phyloP scores from a whole-genome alignment of 1,140 invertebrate species.

The Calliopsis andreniformis region DNA sequence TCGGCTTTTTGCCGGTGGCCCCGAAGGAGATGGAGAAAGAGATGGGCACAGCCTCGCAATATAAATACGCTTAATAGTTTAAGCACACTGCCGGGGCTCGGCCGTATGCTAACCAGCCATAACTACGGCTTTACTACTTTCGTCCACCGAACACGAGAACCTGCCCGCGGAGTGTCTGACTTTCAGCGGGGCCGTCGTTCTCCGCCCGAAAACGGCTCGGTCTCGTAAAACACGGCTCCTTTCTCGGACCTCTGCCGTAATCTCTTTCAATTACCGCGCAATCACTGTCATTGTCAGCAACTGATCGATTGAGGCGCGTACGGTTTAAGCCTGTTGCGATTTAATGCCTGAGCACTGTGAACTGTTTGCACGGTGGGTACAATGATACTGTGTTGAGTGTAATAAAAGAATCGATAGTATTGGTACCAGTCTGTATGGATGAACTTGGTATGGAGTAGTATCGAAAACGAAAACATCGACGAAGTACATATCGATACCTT shows the following conservation, averaged over 20 bases:
- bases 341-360: neutral
- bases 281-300: conserved; percentile 41
- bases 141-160: conserved; percentile 57
- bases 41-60: conserved; percentile 77
- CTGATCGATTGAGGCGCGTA: conserved; percentile 3
- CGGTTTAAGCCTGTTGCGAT: neutral
- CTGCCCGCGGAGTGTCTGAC: conserved; percentile 22
- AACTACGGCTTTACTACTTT: conserved; percentile 80
- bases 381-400: neutral
- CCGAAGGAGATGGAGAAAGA: conserved; percentile 54
- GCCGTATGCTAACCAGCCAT: conserved; percentile 80
- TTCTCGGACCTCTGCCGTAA: neutral
- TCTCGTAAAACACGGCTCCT: conserved; percentile 17
- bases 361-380: neutral
- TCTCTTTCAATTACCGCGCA: conserved; percentile 30
- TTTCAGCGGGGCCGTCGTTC: conserved; percentile 10
- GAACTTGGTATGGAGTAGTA: neutral
- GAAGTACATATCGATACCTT: too few relatives aligned
- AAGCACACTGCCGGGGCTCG: conserved; percentile 76
- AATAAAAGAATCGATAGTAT: too few relatives aligned
- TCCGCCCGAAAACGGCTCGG: neutral
- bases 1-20: conserved; percentile 73
- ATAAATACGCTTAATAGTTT: conserved; percentile 82
- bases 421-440: too few relatives aligned
- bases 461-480: too few relatives aligned